These are phyloP conservation scores for Pseudomyrmex flavicornis DNA, from an alignment of 1,140 invertebrate genomes.

Conservation along the genomic window DNA sequence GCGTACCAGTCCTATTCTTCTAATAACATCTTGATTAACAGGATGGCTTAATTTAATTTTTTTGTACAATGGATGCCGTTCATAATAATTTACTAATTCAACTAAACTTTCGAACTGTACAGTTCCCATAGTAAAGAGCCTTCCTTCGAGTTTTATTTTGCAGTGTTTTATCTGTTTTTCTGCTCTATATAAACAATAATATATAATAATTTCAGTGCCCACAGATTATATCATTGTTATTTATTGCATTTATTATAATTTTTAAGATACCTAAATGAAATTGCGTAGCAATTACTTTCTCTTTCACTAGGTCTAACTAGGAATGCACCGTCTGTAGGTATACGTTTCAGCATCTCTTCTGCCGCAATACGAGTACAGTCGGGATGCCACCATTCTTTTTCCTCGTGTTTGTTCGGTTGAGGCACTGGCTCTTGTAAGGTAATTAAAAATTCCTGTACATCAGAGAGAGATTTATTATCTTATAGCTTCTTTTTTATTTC, in stretches of 20 bases:
- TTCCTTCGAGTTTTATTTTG: constrained; percentile 95
- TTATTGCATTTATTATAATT: background rate
- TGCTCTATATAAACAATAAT: constrained; percentile 87
- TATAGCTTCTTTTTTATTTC: background rate
- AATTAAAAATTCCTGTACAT: constrained; percentile 92
- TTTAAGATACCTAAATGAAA: constrained; percentile 93
- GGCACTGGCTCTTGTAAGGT: constrained; percentile 96
- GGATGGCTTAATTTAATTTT: constrained; percentile 95
- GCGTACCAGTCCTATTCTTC: constrained; percentile 89
- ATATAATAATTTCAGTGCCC: background rate
- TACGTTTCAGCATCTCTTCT: constrained; percentile 93
- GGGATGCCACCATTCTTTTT: constrained; percentile 97
- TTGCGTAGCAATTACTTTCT: constrained; percentile 94
- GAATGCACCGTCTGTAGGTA: constrained; percentile 96
- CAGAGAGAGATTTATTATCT: constrained; percentile 42
- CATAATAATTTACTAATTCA: constrained; percentile 96
- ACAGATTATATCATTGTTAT: constrained; percentile 80
- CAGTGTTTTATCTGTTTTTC: constrained; percentile 98
- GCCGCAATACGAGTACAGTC: constrained; percentile 92
- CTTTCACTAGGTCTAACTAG: constrained; percentile 95
- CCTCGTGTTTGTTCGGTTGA: constrained; percentile 97
- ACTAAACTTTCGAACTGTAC: constrained; percentile 97
- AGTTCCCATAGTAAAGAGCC: constrained; percentile 95
- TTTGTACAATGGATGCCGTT: constrained; percentile 95
- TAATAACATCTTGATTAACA: constrained; percentile 92